phyloP scores from a whole-genome alignment of 2,888 invertebrate genomes.

The Thera obeliscata region DNA sequence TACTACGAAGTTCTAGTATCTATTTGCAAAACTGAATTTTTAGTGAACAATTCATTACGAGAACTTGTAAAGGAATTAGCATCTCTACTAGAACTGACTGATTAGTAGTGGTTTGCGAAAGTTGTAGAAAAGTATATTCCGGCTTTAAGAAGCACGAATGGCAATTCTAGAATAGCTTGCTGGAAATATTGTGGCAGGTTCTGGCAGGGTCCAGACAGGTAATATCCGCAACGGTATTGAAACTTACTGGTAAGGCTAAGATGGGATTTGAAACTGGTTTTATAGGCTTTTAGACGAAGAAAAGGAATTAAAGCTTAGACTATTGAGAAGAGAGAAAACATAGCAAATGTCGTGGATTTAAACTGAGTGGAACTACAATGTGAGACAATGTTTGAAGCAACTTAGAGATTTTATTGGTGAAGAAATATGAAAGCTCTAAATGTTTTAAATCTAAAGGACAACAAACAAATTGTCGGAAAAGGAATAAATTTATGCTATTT shows the following conservation, averaged over 20 bases:
- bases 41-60: too few relatives aligned
- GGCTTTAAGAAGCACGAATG: constrained; percentile 9
- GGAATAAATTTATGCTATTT: too few relatives aligned
- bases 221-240: constrained; percentile 32
- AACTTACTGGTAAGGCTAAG: constrained; percentile 23
- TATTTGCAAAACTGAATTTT: too few relatives aligned
- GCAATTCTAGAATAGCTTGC: constrained; percentile 10
- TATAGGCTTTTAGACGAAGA: constrained; percentile 12
- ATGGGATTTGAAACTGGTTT: constrained; percentile 39
- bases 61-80: too few relatives aligned
- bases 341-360: constrained; percentile 16
- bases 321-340: constrained; percentile 11
- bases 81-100: too few relatives aligned
- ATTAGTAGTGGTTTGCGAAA: too few relatives aligned
- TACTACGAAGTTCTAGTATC: too few relatives aligned
- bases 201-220: constrained; percentile 49
- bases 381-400: not conserved
- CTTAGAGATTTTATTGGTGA: not conserved
- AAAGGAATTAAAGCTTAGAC: constrained; percentile 23
- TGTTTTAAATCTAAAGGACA: not conserved
- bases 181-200: constrained; percentile 68
- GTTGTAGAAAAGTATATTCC: constrained; percentile 1
- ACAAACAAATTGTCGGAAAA: not conserved
- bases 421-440: not conserved
- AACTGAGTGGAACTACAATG: not conserved